Evolutionary conservation across 2,113 vertebrate genomes (phyloP).

Genomic region (Urocynchramus pylzowi): DNA sequence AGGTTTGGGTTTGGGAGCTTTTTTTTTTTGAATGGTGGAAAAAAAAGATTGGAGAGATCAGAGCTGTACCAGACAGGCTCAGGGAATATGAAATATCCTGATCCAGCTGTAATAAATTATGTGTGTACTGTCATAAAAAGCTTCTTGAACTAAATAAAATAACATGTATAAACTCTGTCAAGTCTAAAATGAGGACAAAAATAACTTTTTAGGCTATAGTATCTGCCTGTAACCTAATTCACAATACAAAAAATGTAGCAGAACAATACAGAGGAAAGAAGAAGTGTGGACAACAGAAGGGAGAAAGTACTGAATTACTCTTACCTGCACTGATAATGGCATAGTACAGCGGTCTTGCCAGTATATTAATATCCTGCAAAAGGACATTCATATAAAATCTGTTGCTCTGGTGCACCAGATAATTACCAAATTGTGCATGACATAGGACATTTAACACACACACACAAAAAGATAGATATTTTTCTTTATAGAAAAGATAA

Average conservation of each 20-base stretch:
- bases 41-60: neutral
- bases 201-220: neutral
- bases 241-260: neutral
- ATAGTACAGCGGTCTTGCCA: neutral
- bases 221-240: neutral
- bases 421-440: neutral
- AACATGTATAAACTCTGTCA: rapidly evolving
- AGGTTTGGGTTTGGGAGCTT: neutral
- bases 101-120: neutral
- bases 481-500: no score
- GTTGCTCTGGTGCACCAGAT: neutral
- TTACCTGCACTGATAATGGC: neutral
- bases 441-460: neutral
- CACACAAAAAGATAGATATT: neutral
- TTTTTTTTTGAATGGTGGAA: neutral
- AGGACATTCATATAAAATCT: neutral
- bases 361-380: neutral
- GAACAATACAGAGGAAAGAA: neutral
- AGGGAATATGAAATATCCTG: neutral
- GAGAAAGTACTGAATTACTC: neutral
- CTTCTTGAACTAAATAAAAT: neutral
- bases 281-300: neutral
- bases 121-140: neutral
- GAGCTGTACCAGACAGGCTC: neutral
- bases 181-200: neutral